Conservation (phyloP, 1,140 invertebrate genomes). For the Drosophila trapezifrons region DNA sequence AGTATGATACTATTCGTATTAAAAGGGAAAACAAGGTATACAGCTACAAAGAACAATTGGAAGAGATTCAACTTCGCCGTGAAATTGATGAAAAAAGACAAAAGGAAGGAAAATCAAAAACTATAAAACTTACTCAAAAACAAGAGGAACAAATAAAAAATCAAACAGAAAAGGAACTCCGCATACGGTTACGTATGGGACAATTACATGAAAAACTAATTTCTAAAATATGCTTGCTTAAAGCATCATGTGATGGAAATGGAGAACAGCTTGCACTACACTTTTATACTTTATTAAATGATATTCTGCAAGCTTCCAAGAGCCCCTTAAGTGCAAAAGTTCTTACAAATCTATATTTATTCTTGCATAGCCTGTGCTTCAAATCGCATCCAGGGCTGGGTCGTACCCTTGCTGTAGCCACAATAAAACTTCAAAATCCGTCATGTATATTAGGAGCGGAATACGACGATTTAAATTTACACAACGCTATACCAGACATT, state of each 20-base stretch:
- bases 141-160: conserved; percentile 96
- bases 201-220: conserved; percentile 87
- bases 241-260: conserved; percentile 87
- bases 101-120: conserved; percentile 92
- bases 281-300: conserved; percentile 87
- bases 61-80: conserved; percentile 95
- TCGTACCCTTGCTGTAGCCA: conserved; percentile 87
- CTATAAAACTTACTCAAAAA: conserved; percentile 91
- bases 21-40: conserved; percentile 98
- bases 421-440: conserved; percentile 89
- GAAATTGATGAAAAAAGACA: conserved; percentile 96
- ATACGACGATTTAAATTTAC: conserved; percentile 90
- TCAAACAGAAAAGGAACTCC: conserved; percentile 94
- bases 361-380: conserved; percentile 83
- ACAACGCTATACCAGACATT: conserved; percentile 17
- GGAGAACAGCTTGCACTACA: conserved; percentile 86
- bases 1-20: conserved; percentile 88
- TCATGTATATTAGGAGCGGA: conserved; percentile 90
- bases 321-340: conserved; percentile 89
- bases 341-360: conserved; percentile 87
- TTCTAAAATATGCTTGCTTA: conserved; percentile 87
- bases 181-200: conserved; percentile 87
- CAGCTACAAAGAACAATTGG: conserved; percentile 98
- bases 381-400: conserved; percentile 36
- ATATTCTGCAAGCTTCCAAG: conserved; percentile 87